Conservation (phyloP, 2,113 vertebrate genomes). For the Brachypodius melanocephalos region DNA sequence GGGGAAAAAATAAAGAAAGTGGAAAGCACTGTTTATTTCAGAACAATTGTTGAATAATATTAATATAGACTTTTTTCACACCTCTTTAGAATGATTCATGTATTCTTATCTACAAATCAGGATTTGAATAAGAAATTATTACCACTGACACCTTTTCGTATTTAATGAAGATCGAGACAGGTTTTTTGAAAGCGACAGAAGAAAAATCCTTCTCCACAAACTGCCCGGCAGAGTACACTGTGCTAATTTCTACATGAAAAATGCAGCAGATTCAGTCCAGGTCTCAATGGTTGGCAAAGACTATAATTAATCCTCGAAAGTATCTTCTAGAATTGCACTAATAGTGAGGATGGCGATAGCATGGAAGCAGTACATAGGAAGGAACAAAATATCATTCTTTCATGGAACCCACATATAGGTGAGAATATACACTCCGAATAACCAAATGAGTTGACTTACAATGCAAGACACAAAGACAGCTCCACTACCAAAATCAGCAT, state of each 20-base stretch:
- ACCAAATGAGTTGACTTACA: background rate
- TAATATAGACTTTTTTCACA: background rate
- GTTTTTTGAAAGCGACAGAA: background rate
- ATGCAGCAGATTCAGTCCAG: background rate
- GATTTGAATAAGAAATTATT: background rate
- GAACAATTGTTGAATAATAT: background rate
- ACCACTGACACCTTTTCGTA: background rate
- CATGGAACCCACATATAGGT: background rate
- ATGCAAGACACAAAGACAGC: background rate
- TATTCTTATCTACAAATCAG: background rate
- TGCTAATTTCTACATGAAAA: background rate
- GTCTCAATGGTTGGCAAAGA: background rate
- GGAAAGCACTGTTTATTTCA: background rate
- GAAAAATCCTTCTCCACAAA: background rate
- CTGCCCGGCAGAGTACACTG: background rate
- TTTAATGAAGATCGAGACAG: background rate
- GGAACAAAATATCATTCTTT: background rate
- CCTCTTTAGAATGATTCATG: background rate
- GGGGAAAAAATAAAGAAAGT: background rate
- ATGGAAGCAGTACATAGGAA: background rate
- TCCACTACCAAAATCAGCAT: background rate
- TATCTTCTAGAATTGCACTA: background rate
- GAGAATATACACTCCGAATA: background rate
- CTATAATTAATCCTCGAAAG: background rate
- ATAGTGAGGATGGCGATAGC: background rate